Evolutionary conservation across 2,113 vertebrate species (phyloP), one percentile per base, ranked within the genome.

Genomic region (Nansenia antarctica): DNA sequence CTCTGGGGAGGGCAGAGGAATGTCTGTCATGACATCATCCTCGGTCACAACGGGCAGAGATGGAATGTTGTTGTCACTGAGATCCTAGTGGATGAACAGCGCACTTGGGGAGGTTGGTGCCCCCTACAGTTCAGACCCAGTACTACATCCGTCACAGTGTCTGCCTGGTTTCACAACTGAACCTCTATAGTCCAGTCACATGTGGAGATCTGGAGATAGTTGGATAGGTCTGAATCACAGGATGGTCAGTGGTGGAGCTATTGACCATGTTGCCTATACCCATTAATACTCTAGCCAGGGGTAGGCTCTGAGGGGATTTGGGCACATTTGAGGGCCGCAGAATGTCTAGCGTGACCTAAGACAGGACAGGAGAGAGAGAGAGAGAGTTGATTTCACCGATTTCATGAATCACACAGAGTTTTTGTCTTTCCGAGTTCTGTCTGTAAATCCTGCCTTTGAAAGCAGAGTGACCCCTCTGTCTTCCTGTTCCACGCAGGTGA

Each of bases 291-390:
- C 35, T 6, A 6, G 5, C 35, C 5, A 6, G 35, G 5, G 35
- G 11, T 11, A 37, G 35, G 35, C 35, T 11, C 5, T 5, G 35
- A 6, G 35, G 5, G 35, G 35, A 5, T 6, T 37, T 37, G 11
- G 35, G 11, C 35, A 37, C 9, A 11, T 37, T 76, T 62, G 67
- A 79, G 77, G 70, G 72, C 78, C 86, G 86, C 83, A 85, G 84
- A 86, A 86, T 87, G 83, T 89, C 88, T 88, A 84, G 85, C 82
- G 61, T 80, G 83, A 87, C 86, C 90, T 89, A 90, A 89, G 88
- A 90, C 83, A 77, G 26, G 18, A 82, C 77, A 82, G 85, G 82
- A 86, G 60, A 47, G 9, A 15, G 0, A 7, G 5, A 8, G n/a
- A 8, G 45, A 8, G 45, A 49, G 45, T 7, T 20, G 45, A 47